A percentile compares a stretch with the other conserved stretches of the same genome.
phyloP scores from a whole-genome alignment of 1,140 invertebrate species.

The Asobara japonica region DNA sequence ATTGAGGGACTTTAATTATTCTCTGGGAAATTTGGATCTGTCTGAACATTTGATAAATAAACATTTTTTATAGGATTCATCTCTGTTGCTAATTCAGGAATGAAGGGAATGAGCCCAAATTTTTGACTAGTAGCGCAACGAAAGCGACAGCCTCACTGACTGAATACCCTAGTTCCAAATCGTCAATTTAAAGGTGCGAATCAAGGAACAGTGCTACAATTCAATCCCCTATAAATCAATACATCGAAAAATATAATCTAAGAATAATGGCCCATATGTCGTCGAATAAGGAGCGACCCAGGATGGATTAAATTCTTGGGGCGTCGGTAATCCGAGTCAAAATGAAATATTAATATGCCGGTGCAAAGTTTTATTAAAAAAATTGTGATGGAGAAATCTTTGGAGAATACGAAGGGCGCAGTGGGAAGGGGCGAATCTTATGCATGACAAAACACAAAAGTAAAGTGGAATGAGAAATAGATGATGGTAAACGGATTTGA shows the following conservation, averaged over 20 bases:
- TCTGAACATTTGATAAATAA: no score
- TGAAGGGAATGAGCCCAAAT: no score
- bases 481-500: neutral
- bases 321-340: conserved; percentile 32
- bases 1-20: no score
- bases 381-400: conserved; percentile 52
- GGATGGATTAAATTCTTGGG: conserved; percentile 37
- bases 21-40: no score
- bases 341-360: conserved; percentile 44
- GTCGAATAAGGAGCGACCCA: neutral
- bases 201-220: neutral
- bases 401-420: conserved; percentile 31
- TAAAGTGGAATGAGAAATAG: conserved; percentile 31
- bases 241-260: neutral
- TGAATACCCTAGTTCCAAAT: no score
- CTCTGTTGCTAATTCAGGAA: no score
- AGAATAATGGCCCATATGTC: neutral
- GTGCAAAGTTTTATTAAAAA: conserved; percentile 56
- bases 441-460: conserved; percentile 34
- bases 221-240: neutral
- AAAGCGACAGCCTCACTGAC: no score
- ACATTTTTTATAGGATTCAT: no score
- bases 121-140: no score
- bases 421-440: conserved; percentile 25
- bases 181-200: no score